Conservation (phyloP, 2,797 vertebrate species). For the Gambelia wislizenii region DNA sequence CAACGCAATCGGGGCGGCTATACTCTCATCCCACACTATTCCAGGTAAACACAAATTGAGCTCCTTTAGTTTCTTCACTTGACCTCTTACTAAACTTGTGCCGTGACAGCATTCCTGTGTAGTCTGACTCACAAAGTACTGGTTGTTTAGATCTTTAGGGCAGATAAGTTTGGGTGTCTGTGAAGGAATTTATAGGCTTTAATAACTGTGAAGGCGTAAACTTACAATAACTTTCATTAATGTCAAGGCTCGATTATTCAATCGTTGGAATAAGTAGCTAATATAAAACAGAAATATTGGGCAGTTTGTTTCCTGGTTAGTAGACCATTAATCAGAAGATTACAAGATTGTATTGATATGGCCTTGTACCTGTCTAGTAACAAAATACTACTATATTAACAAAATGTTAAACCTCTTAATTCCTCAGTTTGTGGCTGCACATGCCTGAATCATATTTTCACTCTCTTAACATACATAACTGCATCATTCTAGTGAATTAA, state of each 20-base stretch:
- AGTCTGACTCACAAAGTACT: constrained; percentile 13
- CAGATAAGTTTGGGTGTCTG: not conserved
- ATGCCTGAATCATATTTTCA: not conserved
- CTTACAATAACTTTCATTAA: not conserved
- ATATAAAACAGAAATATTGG: not conserved
- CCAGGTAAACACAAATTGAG: not conserved
- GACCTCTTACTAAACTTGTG: constrained; percentile 10
- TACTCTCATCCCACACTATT: not conserved
- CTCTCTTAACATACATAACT: not conserved
- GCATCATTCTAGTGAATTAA: not conserved
- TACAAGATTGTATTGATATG: not conserved
- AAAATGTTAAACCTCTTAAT: too few relatives aligned
- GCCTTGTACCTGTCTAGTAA: not conserved
- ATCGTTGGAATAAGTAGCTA: not conserved
- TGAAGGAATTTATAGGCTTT: not conserved
- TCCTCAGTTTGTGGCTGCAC: not conserved
- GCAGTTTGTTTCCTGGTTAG: not conserved
- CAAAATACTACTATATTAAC: too few relatives aligned
- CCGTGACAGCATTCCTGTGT: not conserved
- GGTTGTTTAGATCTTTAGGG: constrained; percentile 9
- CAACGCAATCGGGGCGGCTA: too few relatives aligned
- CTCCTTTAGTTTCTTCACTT: not conserved
- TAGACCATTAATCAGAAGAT: not conserved
- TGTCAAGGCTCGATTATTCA: not conserved
- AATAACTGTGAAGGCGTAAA: not conserved